Base-by-base conservation (phyloP, 2,797 vertebrate species). In the Amblyraja radiata region DNA sequence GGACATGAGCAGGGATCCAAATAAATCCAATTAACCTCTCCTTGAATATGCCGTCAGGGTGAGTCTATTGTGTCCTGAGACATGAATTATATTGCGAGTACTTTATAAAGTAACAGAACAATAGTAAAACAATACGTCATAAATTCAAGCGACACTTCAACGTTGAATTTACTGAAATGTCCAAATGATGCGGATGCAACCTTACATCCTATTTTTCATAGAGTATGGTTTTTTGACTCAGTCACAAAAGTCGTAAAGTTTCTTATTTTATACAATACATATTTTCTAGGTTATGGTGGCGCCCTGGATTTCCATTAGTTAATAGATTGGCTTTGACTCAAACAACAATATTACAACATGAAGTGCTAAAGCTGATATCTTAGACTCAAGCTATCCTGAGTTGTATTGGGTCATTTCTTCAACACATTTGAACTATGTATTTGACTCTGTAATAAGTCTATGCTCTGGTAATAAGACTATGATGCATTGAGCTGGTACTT, bases 21-120 rank as follows among this genome's bases (percentile, higher is more conserved):
- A 32, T n/a, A 68, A 88, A 88, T 88, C n/a, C 16, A 88, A 88
- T 68, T 88, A 88, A 88, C 63, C 61, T n/a, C n/a, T 65, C 84
- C 6, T 88, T 88, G 84, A 68, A 68, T 68, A 68, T 88, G 16
- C 63, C 18, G 8, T 32, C n/a, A 68, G 61, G 13, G n/a, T 88
- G 63, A 88, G 16, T 23, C 61, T 32, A 88, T 68, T 88, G 84
- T 68, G n/a, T 23, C 84, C 84, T 68, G 21, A 68, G 18, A 68
- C 10, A 36, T 18, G 16, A 88, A 88, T 88, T 32, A 68, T 18
- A 88, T 65, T n/a, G 32, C 21, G 32, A 88, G 21, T 36, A 18
- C 18, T 68, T 88, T 7, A 54, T 14, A 88, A 88, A 23, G 7
- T 4, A 68, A 46, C 68, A 88, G 9, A 2, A 88, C 32, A 36